Percentiles rank a stretch among this genome's conserved stretches.
These are phyloP conservation scores for Esperia sulphurella DNA, from an alignment of 2,888 invertebrate genomes.

Conservation along the genomic window DNA sequence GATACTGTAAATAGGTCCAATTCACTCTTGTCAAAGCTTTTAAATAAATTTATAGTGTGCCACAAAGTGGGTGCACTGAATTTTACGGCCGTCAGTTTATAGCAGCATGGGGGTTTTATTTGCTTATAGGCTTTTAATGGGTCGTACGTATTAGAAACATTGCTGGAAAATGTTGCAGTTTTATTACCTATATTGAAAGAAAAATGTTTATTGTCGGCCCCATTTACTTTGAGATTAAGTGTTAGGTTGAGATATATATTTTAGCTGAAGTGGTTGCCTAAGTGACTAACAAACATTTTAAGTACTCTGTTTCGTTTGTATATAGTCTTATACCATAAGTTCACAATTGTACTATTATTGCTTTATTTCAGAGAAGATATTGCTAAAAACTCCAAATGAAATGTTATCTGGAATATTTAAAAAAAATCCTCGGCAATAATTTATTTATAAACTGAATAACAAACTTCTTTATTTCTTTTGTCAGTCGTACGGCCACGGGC, in stretches of 20 bases:
- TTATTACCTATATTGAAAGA: constrained; percentile 7
- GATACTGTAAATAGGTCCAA: constrained; percentile 23
- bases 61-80: constrained; percentile 63
- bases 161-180: constrained; percentile 29
- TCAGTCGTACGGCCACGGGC: no score
- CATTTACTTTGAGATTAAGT: constrained; percentile 1
- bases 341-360: no score
- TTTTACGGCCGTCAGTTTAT: constrained; percentile 63
- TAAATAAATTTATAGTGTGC: constrained; percentile 52
- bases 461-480: no score
- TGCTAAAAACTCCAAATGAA: no score
- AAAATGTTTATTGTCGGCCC: constrained; percentile 10
- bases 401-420: neutral
- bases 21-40: constrained; percentile 37
- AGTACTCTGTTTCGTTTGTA: no score
- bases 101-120: constrained; percentile 64
- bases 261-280: no score
- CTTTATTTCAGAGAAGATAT: no score
- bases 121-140: constrained; percentile 66
- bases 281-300: no score
- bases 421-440: neutral
- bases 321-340: no score
- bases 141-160: constrained; percentile 52
- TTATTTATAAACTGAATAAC: no score
- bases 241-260: no score